Percentiles rank a stretch among this genome's conserved stretches.
These are phyloP conservation scores for Drosophila parthenogenetica DNA, from an alignment of 2,888 invertebrate species.

Conservation along the genomic window DNA sequence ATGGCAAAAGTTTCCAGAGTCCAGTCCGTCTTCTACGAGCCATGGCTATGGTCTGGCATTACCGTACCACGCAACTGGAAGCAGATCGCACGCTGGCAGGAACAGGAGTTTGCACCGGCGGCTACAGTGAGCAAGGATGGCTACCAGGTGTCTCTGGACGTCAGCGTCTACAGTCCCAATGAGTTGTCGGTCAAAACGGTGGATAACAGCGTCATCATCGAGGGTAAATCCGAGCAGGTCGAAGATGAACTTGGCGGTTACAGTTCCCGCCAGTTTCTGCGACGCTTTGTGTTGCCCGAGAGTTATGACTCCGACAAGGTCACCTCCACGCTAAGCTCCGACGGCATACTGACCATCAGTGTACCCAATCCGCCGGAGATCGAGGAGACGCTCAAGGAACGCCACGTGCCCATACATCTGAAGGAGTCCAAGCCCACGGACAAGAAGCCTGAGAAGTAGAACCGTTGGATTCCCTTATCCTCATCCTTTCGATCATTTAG, in stretches of 20 bases:
- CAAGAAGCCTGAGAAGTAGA: constrained; percentile 10
- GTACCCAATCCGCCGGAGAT: constrained; percentile 86
- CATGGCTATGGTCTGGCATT: constrained; percentile 44
- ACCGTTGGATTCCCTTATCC: background rate
- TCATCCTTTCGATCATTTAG: background rate
- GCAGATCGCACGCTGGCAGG: constrained; percentile 60
- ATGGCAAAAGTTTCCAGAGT: constrained; percentile 55
- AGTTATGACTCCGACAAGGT: constrained; percentile 91
- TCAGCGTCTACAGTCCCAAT: constrained; percentile 91
- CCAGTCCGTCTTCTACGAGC: constrained; percentile 58
- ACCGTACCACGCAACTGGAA: constrained; percentile 57
- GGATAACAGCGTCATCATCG: constrained; percentile 89
- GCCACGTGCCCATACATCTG: constrained; percentile 87
- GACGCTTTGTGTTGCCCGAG: constrained; percentile 90
- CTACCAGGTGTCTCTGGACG: constrained; percentile 91
- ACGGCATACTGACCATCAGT: constrained; percentile 89
- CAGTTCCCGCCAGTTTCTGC: constrained; percentile 90
- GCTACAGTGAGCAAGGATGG: constrained; percentile 87
- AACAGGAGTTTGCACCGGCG: constrained; percentile 42
- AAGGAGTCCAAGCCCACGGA: constrained; percentile 84
- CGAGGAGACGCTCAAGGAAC: constrained; percentile 84
- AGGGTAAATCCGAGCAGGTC: constrained; percentile 92
- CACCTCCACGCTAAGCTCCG: constrained; percentile 90
- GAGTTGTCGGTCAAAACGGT: constrained; percentile 92
- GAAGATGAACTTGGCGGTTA: constrained; percentile 90